Evolutionary conservation across 2,888 invertebrate genomes (phyloP).

Genomic region (Athetis lepigone): DNA sequence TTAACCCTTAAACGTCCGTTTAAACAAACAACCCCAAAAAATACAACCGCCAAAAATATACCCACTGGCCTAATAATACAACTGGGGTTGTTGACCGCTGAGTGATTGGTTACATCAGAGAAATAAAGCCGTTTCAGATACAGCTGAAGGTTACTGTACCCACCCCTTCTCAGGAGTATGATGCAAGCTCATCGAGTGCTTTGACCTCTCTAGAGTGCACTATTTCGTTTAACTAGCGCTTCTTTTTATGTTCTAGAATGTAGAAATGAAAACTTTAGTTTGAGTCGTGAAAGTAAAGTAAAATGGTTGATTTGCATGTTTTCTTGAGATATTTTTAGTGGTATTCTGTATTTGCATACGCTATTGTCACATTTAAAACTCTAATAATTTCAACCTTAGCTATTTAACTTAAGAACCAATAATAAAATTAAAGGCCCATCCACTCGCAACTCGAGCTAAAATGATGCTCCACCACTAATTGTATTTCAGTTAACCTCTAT

Average conservation of each 20-base stretch:
- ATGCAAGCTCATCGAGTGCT: constrained; percentile 48
- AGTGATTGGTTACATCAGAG: constrained; percentile 49
- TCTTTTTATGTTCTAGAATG: constrained; percentile 30
- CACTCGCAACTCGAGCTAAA: constrained; percentile 21
- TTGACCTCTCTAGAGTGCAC: constrained; percentile 48
- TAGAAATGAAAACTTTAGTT: constrained; percentile 26
- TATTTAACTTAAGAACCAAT: neutral
- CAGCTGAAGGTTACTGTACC: constrained; percentile 44
- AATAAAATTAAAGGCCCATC: constrained; percentile 2
- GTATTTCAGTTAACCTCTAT: constrained; percentile 51
- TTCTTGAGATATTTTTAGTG: neutral
- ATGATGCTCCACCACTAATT: constrained; percentile 38
- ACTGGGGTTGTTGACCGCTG: constrained; percentile 43
- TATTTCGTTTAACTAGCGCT: constrained; percentile 38
- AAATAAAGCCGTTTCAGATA: constrained; percentile 51
- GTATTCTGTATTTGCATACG: neutral
- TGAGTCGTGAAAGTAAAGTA: constrained; percentile 17
- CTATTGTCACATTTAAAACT: neutral
- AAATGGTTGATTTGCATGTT: constrained; percentile 14
- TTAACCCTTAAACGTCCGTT: constrained; percentile 19
- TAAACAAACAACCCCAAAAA: constrained; percentile 16
- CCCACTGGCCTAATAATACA: constrained; percentile 25
- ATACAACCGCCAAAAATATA: neutral
- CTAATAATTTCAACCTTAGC: neutral
- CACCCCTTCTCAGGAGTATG: constrained; percentile 38